A percentile compares a stretch with the other conserved stretches of the same genome.
phyloP scores from a whole-genome alignment of 2,113 vertebrate genomes.

The Mobula hypostoma region DNA sequence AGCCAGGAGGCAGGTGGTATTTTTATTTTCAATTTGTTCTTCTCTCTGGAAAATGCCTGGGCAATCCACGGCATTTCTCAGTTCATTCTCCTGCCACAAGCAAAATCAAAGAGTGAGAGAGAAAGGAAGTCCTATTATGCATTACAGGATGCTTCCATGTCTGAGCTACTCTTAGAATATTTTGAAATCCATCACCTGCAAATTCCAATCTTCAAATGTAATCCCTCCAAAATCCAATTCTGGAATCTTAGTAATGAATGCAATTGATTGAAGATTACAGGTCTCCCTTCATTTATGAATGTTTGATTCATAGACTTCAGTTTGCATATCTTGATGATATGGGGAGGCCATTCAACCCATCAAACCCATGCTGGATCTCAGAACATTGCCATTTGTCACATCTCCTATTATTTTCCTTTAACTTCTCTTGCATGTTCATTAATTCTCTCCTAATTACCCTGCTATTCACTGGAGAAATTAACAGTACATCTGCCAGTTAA shows the following conservation, averaged over 20 bases:
- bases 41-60: neutral
- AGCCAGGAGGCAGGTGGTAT: neutral
- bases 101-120: neutral
- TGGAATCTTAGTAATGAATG: neutral
- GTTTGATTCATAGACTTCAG: too few species aligned
- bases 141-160: neutral
- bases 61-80: neutral
- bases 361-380: too few species aligned
- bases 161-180: neutral
- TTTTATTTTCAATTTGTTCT: neutral
- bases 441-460: too few species aligned
- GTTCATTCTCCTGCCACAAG: neutral
- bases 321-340: too few species aligned
- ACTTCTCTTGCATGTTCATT: too few species aligned
- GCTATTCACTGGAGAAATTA: too few species aligned
- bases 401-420: too few species aligned
- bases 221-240: neutral
- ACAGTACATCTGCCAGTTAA: too few species aligned
- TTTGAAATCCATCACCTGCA: neutral
- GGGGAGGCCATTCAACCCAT: too few species aligned
- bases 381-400: too few species aligned
- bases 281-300: neutral
- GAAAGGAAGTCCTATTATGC: neutral
- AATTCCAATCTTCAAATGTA: neutral
- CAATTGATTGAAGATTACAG: neutral